phyloP scores from a whole-genome alignment of 1,140 invertebrate genomes.

The Gryon sp. region DNA sequence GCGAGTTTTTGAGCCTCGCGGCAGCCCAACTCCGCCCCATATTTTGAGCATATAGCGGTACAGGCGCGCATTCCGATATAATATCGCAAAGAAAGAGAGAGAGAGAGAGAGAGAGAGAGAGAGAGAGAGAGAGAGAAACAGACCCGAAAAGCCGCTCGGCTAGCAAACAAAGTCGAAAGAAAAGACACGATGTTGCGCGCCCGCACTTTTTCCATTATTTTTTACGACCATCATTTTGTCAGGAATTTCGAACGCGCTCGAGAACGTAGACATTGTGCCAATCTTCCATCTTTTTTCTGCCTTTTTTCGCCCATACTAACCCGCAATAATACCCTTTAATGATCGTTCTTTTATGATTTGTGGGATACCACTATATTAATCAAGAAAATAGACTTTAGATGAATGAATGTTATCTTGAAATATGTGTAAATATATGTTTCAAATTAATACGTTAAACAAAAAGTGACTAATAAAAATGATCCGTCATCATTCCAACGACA shows the following conservation, averaged over 20 bases:
- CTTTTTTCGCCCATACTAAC: background rate
- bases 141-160: too few species aligned
- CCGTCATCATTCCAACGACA: too few species aligned
- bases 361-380: too few species aligned
- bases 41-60: constrained; percentile 48
- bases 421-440: too few species aligned
- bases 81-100: background rate
- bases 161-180: constrained; percentile 36
- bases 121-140: too few species aligned
- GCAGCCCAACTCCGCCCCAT: constrained; percentile 53
- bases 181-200: constrained; percentile 27
- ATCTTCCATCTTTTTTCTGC: constrained; percentile 40
- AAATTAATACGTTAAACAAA: too few species aligned
- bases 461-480: too few species aligned
- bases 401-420: too few species aligned
- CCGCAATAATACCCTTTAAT: constrained; percentile 17
- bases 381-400: too few species aligned
- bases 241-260: constrained; percentile 23
- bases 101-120: too few species aligned
- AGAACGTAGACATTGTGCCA: constrained; percentile 22
- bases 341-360: constrained; percentile 31
- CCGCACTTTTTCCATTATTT: constrained; percentile 51
- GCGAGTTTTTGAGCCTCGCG: constrained; percentile 56
- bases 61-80: constrained; percentile 41
- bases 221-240: constrained; percentile 43